These are phyloP conservation scores for Uromys caudimaculatus DNA, from an alignment of 2,797 vertebrate species.

Conservation along the genomic window DNA sequence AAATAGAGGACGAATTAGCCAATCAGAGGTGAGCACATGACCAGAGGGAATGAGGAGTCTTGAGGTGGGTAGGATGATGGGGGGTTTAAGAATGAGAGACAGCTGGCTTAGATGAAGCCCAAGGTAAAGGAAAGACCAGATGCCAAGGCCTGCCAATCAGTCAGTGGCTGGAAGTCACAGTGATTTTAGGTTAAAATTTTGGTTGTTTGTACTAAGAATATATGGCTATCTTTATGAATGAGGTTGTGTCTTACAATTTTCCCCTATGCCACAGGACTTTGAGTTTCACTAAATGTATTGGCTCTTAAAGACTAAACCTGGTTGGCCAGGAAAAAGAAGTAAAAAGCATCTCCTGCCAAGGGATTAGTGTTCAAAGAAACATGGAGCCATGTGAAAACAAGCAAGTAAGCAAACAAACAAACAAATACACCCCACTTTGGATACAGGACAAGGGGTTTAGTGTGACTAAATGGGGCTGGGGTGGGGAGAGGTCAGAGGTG, in stretches of 20 bases:
- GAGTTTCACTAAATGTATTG: neutral
- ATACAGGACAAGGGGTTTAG: neutral
- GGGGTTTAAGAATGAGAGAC: neutral
- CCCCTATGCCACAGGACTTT: neutral
- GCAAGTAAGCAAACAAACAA: neutral
- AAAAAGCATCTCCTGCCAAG: neutral
- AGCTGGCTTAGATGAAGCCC: neutral
- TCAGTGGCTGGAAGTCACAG: too few relatives aligned
- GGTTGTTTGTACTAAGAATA: neutral
- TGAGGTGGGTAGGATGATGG: neutral
- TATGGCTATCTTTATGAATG: neutral
- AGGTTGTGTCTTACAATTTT: neutral
- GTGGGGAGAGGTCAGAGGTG: neutral
- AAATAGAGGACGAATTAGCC: neutral
- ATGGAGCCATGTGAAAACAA: neutral
- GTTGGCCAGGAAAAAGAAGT: neutral
- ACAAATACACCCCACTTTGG: neutral
- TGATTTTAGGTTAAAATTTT: neutral
- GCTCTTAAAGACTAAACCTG: neutral
- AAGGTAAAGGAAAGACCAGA: neutral
- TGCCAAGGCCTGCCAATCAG: accelerated
- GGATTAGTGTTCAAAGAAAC: neutral
- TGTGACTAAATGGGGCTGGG: neutral
- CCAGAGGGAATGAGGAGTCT: neutral
- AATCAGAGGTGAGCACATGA: neutral